Percentiles rank a stretch among this genome's conserved stretches.
These are phyloP conservation scores for Malaclemys terrapin DNA, from an alignment of 2,113 vertebrate species.

Conservation along the genomic window DNA sequence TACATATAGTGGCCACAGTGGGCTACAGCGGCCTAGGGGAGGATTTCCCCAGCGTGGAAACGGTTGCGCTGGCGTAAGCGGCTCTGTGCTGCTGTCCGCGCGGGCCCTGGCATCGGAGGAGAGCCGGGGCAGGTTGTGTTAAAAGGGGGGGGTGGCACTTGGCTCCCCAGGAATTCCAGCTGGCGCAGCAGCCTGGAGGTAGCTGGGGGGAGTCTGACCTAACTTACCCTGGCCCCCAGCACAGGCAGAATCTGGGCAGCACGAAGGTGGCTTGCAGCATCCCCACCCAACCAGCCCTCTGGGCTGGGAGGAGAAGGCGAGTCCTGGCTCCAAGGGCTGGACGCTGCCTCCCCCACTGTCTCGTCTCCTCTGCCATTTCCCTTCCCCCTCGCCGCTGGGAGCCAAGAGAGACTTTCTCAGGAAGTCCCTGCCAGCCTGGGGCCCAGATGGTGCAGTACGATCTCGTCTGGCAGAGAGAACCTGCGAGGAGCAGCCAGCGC, in stretches of 20 bases:
- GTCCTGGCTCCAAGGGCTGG: neutral
- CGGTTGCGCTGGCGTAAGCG: neutral
- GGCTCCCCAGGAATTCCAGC: neutral
- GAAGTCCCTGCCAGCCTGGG: neutral
- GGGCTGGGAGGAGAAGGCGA: neutral
- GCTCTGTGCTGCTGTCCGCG: neutral
- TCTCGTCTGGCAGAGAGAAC: neutral
- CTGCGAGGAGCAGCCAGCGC: neutral
- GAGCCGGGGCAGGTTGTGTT: neutral
- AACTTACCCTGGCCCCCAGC: neutral
- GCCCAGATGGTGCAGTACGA: neutral
- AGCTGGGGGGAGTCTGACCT: no score
- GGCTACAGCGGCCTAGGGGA: neutral
- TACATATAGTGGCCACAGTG: neutral
- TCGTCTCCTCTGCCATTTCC: neutral
- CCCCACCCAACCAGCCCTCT: neutral
- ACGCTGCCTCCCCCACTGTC: neutral
- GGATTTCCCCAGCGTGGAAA: neutral
- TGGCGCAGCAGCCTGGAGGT: no score
- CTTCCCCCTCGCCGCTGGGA: neutral
- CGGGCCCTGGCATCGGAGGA: neutral
- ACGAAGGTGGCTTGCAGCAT: neutral
- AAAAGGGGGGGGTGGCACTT: neutral
- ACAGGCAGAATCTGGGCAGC: neutral
- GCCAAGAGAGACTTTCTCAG: neutral